A percentile compares a stretch with the other conserved stretches of the same genome.
phyloP scores from a whole-genome alignment of 2,888 invertebrate genomes.

The Anorthoa munda region DNA sequence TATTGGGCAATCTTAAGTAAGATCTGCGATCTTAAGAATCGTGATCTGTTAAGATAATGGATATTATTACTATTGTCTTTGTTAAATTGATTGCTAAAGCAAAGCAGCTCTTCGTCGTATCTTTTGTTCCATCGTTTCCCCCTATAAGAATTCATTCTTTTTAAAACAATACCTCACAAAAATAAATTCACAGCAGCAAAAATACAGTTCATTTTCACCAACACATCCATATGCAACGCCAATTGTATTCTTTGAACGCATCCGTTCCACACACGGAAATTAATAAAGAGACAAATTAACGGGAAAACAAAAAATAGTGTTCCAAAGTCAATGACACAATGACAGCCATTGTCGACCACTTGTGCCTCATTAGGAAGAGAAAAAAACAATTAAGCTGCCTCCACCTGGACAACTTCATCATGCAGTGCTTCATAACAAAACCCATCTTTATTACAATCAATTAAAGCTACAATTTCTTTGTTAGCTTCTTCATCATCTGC shows the following conservation, averaged over 20 bases:
- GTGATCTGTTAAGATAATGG: slow-evolving; percentile 9
- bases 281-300: slow-evolving; percentile 83
- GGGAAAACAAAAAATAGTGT: slow-evolving; percentile 77
- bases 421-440: slow-evolving; percentile 42
- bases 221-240: slow-evolving; percentile 66
- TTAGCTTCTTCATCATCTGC: slow-evolving; percentile 39
- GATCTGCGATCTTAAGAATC: background rate
- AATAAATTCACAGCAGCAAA: slow-evolving; percentile 38
- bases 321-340: slow-evolving; percentile 84
- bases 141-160: slow-evolving; percentile 20
- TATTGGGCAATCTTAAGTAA: background rate
- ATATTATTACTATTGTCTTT: background rate
- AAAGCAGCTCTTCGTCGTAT: background rate
- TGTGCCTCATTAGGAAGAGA: slow-evolving; percentile 89
- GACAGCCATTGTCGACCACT: slow-evolving; percentile 87
- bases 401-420: slow-evolving; percentile 74
- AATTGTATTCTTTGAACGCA: slow-evolving; percentile 69
- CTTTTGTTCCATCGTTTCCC: slow-evolving; percentile 22
- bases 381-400: slow-evolving; percentile 85
- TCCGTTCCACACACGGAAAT: slow-evolving; percentile 79
- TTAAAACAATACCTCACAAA: slow-evolving; percentile 48
- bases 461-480: slow-evolving; percentile 70
- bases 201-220: slow-evolving; percentile 54
- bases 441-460: slow-evolving; percentile 59
- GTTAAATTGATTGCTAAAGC: slow-evolving; percentile 5